Base-by-base conservation (phyloP, 1,140 invertebrate genomes). In the Eumeta japonica region DNA sequence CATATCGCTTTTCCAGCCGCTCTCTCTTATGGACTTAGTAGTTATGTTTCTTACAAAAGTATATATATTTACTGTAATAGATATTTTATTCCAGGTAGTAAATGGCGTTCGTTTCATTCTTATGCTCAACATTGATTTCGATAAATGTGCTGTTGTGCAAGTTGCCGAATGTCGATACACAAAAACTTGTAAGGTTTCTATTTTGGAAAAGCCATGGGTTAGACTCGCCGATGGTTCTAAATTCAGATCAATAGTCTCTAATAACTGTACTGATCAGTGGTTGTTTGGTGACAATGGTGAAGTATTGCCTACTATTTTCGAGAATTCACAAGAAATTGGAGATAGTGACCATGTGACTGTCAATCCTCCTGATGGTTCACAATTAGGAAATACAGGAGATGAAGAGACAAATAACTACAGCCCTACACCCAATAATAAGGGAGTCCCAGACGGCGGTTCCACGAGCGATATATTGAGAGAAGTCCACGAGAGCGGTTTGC, bases 181-280 rank as follows among this genome's bases (percentile, higher is more conserved):
- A 18, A 60, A 50, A 30, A 38, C 49, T 10, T 77, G 75, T 43
- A 67, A 62, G 46, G 46, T 77, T 37, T 55, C 64, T 5, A 50
- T 77, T 40, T 44, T 76, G 33, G 73, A 75, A 52, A 77, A 77
- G 34, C 65, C 65, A 3, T 77, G 75, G 75, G 45, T 67, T 3
- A 71, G 55, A 48, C 56, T 67, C 28, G 28, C 58, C 5, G 55
- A 71, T 49, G 75, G 75, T 18, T 57, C 55, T 15, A 77, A 75
- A 48, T 72, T 67, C 47, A 58, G 67, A 48, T 57, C 58, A 4
- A 53, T 77, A 39, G 35, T 74, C 27, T 48, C 65, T n/a, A 77
- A 77, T 46, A 77, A 76, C 45, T 77, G 75, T 41, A 77, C 75
- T n/a, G 57, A 60, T 35, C 55, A 68, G 37, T 75, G 68, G 58